Base-by-base conservation (phyloP, 53 echinoderm and acorn worm genomes). In the Echinarachnius parma region DNA sequence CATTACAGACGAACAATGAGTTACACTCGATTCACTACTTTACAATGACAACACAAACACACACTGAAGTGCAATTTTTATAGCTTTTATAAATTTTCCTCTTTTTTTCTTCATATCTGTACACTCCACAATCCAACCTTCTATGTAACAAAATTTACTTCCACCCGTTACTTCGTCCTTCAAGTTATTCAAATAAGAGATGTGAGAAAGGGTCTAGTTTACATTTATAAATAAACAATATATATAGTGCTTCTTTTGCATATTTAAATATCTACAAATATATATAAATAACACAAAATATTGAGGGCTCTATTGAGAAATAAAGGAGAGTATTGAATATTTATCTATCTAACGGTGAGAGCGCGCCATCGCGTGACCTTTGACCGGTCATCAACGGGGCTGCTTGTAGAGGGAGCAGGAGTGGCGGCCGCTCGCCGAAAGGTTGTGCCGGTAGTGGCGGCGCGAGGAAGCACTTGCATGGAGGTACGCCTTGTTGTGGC, bases 351-450 rank as follows among this genome's bases (percentile, higher is more conserved):
- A 68, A 29, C 11, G 0, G 22, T 39, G 39, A 14, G 19, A 49
- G 53, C 52, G 68, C 52, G 13, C 13, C 18, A 39, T 9, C 11
- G 4, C 11, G 57, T 2, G 57, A 28, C 25, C 57, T 15, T n/a
- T 49, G 55, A 53, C 33, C 34, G 32, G 8, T 49, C 64, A 39
- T 84, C 46, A 86, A 75, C 86, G 81, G 30, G 80, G 85, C 36
- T 94, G 94, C 80, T 94, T 94, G 87, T 90, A 86, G 80, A 90
- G 78, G 39, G 87, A 81, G 18, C 81, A 60, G 28, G 89, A 85
- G 59, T 90, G 86, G 5, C 79, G 70, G n/a, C 82, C 89, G n/a
- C 55, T 59, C 4, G 42, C 58, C 25, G 81, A 48, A 13, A 63
- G 28, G 35, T 89, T 81, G 44, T 89, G 76, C 60, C 90, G 90